Evolutionary conservation across 2,888 invertebrate species (phyloP), one percentile per base, ranked within the genome.

Genomic region (Netelia inedita): DNA sequence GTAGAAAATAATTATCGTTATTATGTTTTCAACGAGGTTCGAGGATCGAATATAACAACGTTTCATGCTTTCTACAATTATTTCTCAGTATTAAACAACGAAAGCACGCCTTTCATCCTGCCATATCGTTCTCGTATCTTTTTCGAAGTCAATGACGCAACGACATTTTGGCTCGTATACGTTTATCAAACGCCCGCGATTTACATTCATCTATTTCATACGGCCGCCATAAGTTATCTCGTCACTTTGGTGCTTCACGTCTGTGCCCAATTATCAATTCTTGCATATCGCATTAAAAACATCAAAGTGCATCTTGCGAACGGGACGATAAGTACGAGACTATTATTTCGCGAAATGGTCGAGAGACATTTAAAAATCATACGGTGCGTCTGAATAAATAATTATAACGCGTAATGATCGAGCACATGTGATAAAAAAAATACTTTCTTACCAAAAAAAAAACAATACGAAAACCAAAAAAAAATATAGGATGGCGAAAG

Each of bases 361-460:
- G 63, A 63, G 63, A 63, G 63, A 35, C 63, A 63, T 63, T 35
- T 35, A n/a, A 63, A 63, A 63, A 35, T 35, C 1, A 35, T 63
- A 35, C 8, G 63, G 63, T 63, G 11, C 59, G 59, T 61, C 14
- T 23, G n/a, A 14, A 63, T 63, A 28, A 14, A 35, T 35, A 14
- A 63, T 63, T 28, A n/a, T 35, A 9, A 35, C n/a, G n/a, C n/a
- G 5, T 3, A 19, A 5, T 8, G 11, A 2, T 55, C 19, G 55
- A 14, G 14, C 8, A 19, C 16, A n/a, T n/a, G 3, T 19, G 3
- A 3, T n/a, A 8, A 19, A n/a, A 16, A 55, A 55, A 19, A 16
- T n/a, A 19, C 8, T 55, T 55, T 55, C 0, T 46, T 46, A 11
- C 14, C 9, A 14, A 19, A 55, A 19, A 55, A 55, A 16, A 55